Evolutionary conservation across 2,797 vertebrate genomes (phyloP).

Genomic region (Acrocephalus scirpaceus): DNA sequence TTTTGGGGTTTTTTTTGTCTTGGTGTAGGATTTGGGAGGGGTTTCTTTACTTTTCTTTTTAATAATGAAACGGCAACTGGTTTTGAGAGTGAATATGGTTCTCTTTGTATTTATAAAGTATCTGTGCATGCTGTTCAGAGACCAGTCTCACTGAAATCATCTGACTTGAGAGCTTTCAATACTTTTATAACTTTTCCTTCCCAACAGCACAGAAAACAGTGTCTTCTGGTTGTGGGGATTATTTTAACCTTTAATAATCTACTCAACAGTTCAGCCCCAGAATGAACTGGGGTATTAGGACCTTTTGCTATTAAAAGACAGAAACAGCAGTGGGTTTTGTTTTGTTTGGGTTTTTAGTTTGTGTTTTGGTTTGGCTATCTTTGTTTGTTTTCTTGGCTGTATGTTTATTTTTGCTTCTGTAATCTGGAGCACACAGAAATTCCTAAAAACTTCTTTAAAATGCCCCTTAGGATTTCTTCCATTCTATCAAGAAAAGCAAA

Average conservation of each 20-base stretch:
- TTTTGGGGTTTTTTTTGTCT: not conserved
- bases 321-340: not conserved
- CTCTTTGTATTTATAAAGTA: not conserved
- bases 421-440: not conserved
- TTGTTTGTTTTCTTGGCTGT: not conserved
- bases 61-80: fast-evolving
- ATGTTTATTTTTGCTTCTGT: not conserved
- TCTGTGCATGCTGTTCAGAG: not conserved
- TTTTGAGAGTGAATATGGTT: not conserved
- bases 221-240: not conserved
- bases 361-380: no score
- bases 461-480: not conserved
- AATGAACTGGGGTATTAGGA: not conserved
- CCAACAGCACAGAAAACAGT: not conserved
- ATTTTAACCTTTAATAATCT: not conserved
- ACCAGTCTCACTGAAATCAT: not conserved
- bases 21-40: fast-evolving
- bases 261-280: not conserved
- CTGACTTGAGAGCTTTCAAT: not conserved
- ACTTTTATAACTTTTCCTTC: not conserved
- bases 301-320: not conserved
- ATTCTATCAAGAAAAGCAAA: not conserved
- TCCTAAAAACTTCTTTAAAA: not conserved
- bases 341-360: not conserved
- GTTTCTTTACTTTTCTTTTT: not conserved